phyloP scores from a whole-genome alignment of 1,140 invertebrate species.

The Lamellibrachia luymesi region DNA sequence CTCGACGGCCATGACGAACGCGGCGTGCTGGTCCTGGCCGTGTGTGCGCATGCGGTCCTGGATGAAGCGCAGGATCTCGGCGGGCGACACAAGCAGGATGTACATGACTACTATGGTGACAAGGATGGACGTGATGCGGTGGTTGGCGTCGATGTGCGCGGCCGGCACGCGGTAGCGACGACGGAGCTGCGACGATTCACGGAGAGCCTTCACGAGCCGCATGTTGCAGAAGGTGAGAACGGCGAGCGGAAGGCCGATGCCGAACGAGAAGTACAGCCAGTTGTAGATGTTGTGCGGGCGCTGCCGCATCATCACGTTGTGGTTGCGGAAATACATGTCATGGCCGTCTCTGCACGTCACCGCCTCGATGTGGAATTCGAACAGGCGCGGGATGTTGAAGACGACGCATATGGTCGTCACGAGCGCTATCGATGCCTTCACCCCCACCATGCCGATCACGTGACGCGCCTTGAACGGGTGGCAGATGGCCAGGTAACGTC shows the following conservation, averaged over 20 bases:
- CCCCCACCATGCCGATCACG: constrained; percentile 44
- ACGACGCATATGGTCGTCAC: constrained; percentile 41
- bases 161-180: constrained; percentile 12
- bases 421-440: constrained; percentile 40
- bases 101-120: constrained; percentile 27
- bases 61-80: constrained; percentile 24
- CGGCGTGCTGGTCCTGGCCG: neutral
- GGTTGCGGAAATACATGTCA: constrained; percentile 23
- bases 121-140: constrained; percentile 25
- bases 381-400: constrained; percentile 45
- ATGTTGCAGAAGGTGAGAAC: constrained; percentile 27
- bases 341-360: constrained; percentile 34
- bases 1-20: constrained; percentile 22
- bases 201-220: constrained; percentile 40
- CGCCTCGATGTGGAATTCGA: constrained; percentile 41
- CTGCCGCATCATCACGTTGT: neutral
- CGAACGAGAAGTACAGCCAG: constrained; percentile 30
- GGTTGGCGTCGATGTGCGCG: constrained; percentile 16
- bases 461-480: constrained; percentile 51
- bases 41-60: neutral
- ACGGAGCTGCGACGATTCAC: constrained; percentile 15
- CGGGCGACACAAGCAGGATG: constrained; percentile 25
- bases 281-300: constrained; percentile 23
- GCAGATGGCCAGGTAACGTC: constrained; percentile 51
- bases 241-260: constrained; percentile 36